Evolutionary conservation across 2,113 vertebrate species (phyloP), one percentile per base, ranked within the genome.

Genomic region (Psilopogon haemacephalus): DNA sequence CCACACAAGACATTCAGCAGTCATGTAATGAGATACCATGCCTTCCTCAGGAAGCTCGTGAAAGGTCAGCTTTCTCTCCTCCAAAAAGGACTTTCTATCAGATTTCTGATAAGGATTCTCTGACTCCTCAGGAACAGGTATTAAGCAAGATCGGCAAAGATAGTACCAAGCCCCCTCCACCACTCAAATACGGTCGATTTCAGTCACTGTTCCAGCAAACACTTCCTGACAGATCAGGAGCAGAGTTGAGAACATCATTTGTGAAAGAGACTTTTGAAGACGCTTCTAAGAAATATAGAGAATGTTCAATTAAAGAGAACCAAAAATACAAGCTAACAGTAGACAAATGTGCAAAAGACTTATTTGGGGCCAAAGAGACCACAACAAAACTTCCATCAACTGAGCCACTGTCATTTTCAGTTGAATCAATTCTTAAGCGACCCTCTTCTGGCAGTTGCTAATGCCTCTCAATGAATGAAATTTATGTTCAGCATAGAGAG

Each of bases 361-460:
- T 97, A 74, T 95, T 98, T 17, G 97, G 96, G 83, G 96, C 97
- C 50, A 99, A 99, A 94, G 98, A 99, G 42, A 90, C 97, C 60
- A 97, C 98, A 84, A 97, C 96, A 89, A 99, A 99, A 97, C 96
- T 98, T 95, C 94, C 98, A 4, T 37, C 98, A 69, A 88, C 95
- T 30, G 99, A 99, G 78, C 97, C 98, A 1, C 93, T 99, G 95
- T 98, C 99, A 6, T 99, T 99, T 97, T 99, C 99, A 5, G 99
- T 99, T 90, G 99, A 99, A 85, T 98, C 99, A 93, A 99, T 99
- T 81, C 98, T 99, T 89, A 99, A 99, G 85, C 96, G 98, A 86
- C 98, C 98, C 24, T 97, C 98, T 5, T 98, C 98, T 38, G 96
- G 96, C 98, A 56, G 89, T 98, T 96, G 98, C 97, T 91, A 98